Evolutionary conservation across 2,888 invertebrate genomes (phyloP), one percentile per base, ranked within the genome.

Genomic region (Branchellion lobata): DNA sequence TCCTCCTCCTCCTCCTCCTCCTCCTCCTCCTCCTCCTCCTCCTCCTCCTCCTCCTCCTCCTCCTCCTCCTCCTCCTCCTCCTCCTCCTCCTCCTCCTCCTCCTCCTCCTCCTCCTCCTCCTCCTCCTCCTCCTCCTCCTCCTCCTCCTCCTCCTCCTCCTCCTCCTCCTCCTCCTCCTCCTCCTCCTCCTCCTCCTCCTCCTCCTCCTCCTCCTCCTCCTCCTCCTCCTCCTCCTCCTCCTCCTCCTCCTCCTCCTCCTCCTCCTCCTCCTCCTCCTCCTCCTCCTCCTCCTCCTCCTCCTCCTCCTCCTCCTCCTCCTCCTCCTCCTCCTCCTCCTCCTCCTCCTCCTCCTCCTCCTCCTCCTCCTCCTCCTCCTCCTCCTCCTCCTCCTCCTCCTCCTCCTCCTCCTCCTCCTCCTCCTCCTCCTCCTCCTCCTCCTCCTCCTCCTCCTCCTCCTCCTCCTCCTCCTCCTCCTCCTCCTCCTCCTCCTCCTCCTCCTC

Each of bases 341-440:
- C 79, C n/a, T 40, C 71, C 21, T 33, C 47, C 18, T 47, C 40
- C 69, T 78, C 24, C 47, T 71, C 53, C 24, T 72, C 34, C 21
- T 61, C 29, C 33, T 73, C 40, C 14, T 71, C 81, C 33, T 79
- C 78, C 0, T 83, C 82, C n/a, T 82, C 61, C 33, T 80, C 79
- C 18, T 81, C 79, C 14, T 78, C 21, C 72, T 82, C 79, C 83
- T 82, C 82, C 18, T 80, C 61, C 21, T 72, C 65, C 61, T 82
- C 82, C 81, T 82, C 82, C 61, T 81, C 80, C 76, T 81, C 68
- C 27, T 82, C 72, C 0, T 34, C 71, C 21, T 82, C 72, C 74
- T 79, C 68, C 72, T 83, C 82, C 14, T 81, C 68, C n/a, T 75
- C 73, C 51, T 81, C 81, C 61, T 83, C 82, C 11, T 40, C 69